Base-by-base conservation (phyloP, 2,888 invertebrate species). In the Oscheius sp. region DNA sequence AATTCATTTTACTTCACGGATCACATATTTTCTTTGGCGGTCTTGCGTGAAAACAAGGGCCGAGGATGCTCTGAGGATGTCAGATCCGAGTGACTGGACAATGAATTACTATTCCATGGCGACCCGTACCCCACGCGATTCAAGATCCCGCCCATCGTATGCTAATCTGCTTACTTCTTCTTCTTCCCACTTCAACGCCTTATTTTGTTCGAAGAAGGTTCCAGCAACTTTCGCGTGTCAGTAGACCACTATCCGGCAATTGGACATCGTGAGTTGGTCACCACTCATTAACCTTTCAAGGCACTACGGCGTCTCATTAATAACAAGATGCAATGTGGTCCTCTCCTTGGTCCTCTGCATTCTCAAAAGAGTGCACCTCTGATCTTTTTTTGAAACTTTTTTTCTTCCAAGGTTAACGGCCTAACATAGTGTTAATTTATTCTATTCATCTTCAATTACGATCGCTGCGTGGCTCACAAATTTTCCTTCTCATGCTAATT, bases 201-300 rank as follows among this genome's bases (percentile, higher is more conserved):
- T 25, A 31, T 31, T 27, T 23, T 23, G 5, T 27, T 6, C 27
- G 29, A 15, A 3, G 27, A 52, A 29, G 15, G 50, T 8, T 20
- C 15, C 8, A 12, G 27, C 27, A 17, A 4, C 42, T 42, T n/a
- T 42, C 12, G 42, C 42, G 42, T 42, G 42, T 20, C 42, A 42
- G 42, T 42, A 10, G 42, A n/a, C 12, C 20, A 17, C 12, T n/a
- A n/a, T n/a, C n/a, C n/a, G n/a, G n/a, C 42, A 42, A 42, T 42
- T 42, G 12, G 42, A n/a, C 12, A 42, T 42, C 42, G n/a, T 20
- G 42, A 42, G 23, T 31, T 55, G 55, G 55, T 55, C 55, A 55
- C 17, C 34, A n/a, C 61, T 61, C 61, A 61, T 61, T 61, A 61
- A 61, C 61, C 61, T 61, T 61, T 61, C 61, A 61, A 61, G 42